Conservation (phyloP, 2,797 vertebrate genomes). For the Chloroceryle amazona region DNA sequence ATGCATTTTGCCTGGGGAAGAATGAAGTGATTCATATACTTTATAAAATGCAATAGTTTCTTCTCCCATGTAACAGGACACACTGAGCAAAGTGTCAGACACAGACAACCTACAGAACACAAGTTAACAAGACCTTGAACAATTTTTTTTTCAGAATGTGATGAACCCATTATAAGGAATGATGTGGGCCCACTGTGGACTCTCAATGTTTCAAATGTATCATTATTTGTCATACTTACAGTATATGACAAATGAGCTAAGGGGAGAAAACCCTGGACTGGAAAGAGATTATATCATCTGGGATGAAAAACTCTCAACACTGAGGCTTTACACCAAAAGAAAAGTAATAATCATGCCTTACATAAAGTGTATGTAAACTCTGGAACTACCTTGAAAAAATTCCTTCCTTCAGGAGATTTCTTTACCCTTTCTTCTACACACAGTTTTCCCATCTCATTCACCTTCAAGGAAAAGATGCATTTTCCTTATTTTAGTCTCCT, state of each 20-base stretch:
- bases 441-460: background rate
- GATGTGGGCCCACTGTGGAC: constrained; percentile 13
- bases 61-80: constrained; percentile 10
- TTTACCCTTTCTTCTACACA: background rate
- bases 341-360: constrained; percentile 52
- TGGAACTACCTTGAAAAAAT: constrained; percentile 24
- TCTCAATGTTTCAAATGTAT: constrained; percentile 50
- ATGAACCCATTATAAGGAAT: constrained; percentile 48
- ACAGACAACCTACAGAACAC: background rate
- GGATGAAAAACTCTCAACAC: constrained; percentile 60
- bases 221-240: constrained; percentile 73
- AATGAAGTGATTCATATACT: background rate
- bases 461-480: background rate
- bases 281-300: constrained; percentile 69
- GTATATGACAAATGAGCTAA: constrained; percentile 66
- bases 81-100: constrained; percentile 6
- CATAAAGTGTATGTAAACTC: constrained; percentile 36
- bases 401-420: background rate
- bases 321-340: constrained; percentile 20
- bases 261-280: constrained; percentile 47
- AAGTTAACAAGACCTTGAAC: constrained; percentile 54
- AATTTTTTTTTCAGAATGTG: constrained; percentile 36
- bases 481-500: background rate
- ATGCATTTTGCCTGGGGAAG: background rate
- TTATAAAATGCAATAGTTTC: background rate